Base-by-base conservation (phyloP, 2,888 invertebrate genomes). In the Hyposoter didymator region DNA sequence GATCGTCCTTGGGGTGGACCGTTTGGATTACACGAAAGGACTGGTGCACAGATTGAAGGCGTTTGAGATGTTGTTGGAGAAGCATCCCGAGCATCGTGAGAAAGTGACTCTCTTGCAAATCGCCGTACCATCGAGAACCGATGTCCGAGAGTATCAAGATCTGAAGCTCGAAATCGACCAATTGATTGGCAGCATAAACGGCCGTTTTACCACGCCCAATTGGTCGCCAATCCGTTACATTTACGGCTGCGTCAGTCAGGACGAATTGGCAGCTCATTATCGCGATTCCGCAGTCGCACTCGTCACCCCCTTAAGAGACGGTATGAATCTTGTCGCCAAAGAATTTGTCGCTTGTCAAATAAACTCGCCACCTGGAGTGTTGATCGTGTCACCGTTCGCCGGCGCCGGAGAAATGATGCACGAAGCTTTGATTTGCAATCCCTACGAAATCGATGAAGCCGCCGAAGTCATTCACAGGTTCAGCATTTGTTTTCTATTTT, bases 371-470 rank as follows among this genome's bases (percentile, higher is more conserved):
- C 98, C 97, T 0, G 98, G 98, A 2, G 98, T 98, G 0, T 94
- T 98, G 52, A 97, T 98, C 73, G 96, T 98, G 10, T 98, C 98
- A 0, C 98, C 98, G 0, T 98, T 98, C 92, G 98, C 98, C 81
- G 98, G 98, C 0, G 98, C 98, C 7, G 98, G 98, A 0, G 98
- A 98, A 94, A 98, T 97, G 95, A 98, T 98, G 98, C 98, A 98
- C 94, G 98, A 98, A 93, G 98, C 98, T 2, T 95, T 98, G 12
- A 96, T 98, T 74, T 98, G 97, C 92, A 98, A 98, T 93, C 98
- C 98, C 0, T 98, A 98, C 90, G 98, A 98, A 93, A 95, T 98
- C 73, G 97, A 98, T 90, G 97, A 97, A 88, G 97, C 98, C 3
- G 98, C 98, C 19, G 98, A 98, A 93, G 97, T 97, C 32, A 96